Evolutionary conservation across 2,113 vertebrate genomes (phyloP).

Genomic region (Cavia porcellus): DNA sequence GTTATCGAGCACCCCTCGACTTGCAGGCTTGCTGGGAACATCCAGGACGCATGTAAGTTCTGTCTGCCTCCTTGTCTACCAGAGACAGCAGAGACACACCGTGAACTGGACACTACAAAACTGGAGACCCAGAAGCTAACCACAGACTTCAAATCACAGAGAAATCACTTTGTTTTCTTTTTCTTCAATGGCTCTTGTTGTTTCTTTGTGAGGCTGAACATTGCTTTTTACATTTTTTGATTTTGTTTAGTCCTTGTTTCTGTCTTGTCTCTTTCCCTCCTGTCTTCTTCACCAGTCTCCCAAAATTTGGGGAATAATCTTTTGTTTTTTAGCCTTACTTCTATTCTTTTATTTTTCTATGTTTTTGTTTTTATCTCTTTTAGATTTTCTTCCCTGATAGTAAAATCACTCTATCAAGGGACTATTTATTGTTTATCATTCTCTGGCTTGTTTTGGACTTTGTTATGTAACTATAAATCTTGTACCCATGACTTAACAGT

Average conservation of each 20-base stretch:
- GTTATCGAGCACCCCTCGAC: background rate
- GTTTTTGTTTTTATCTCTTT: background rate
- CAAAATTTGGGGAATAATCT: background rate
- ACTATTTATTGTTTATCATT: background rate
- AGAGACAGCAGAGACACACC: background rate
- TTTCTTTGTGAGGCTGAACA: background rate
- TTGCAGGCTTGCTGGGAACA: background rate
- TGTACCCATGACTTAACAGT: background rate
- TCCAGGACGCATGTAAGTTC: background rate
- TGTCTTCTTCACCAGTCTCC: background rate
- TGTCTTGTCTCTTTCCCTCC: background rate
- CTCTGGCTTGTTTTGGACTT: background rate
- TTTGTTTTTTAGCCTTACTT: background rate
- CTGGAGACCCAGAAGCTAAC: background rate
- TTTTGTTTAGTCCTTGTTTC: background rate
- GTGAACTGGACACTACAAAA: background rate
- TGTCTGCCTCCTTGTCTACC: background rate
- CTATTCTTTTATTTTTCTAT: background rate
- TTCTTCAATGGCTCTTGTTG: background rate
- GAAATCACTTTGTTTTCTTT: background rate
- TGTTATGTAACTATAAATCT: background rate
- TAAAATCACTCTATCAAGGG: background rate
- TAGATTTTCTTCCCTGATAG: background rate
- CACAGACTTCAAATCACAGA: background rate
- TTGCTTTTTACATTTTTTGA: background rate